Conservation (phyloP, 1,140 invertebrate genomes). For the Phymorhynchus buccinoides region DNA sequence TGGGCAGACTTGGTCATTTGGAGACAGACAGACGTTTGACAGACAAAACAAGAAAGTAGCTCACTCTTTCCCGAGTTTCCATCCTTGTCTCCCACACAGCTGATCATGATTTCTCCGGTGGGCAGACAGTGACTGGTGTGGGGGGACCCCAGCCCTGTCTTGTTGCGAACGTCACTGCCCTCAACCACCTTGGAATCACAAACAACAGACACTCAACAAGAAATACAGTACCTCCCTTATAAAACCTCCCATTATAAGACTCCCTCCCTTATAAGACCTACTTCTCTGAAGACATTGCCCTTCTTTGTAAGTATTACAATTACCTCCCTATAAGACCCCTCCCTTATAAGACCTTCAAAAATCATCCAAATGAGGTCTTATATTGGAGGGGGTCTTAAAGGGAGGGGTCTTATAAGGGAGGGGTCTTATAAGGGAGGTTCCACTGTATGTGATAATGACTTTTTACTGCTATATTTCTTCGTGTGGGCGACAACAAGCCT, state of each 20-base stretch:
- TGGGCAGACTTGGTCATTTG: too few species aligned
- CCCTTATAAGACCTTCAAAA: too few species aligned
- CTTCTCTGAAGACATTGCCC: neutral
- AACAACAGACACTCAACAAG: neutral
- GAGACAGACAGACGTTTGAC: neutral
- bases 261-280: too few species aligned
- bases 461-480: too few species aligned
- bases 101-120: conserved; percentile 94
- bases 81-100: conserved; percentile 87
- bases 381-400: too few species aligned
- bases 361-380: too few species aligned
- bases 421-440: too few species aligned
- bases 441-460: too few species aligned
- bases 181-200: conserved; percentile 74
- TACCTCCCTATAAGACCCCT: too few species aligned
- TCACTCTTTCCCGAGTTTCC: conserved; percentile 79
- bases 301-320: too few species aligned
- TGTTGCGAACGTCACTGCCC: conserved; percentile 80
- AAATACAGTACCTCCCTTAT: neutral
- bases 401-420: too few species aligned
- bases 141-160: conserved; percentile 82
- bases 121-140: conserved; percentile 96
- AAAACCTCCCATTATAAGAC: neutral
- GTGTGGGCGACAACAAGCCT: too few species aligned
- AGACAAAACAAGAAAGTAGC: neutral